Conservation (phyloP, 2,113 vertebrate species). For the Antigone vipio region DNA sequence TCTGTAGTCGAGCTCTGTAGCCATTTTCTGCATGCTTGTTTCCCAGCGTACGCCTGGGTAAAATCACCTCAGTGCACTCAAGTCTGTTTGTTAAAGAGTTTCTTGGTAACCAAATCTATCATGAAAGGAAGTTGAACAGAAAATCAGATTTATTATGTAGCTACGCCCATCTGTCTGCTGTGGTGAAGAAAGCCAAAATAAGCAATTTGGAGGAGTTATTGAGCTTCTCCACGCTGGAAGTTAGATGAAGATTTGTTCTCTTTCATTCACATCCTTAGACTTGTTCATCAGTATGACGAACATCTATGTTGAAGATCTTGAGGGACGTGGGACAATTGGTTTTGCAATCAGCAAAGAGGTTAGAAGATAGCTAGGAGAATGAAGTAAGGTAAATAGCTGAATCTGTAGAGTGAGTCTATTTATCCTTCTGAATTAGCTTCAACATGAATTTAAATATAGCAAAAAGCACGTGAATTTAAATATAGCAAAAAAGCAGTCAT, state of each 20-base stretch:
- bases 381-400: slow-evolving; percentile 21
- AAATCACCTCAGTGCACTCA: not conserved
- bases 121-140: not conserved
- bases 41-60: not conserved
- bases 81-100: not conserved
- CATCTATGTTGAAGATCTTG: not conserved
- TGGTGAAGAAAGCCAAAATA: not conserved
- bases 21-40: not conserved
- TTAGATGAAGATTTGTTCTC: not conserved
- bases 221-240: not conserved
- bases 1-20: not conserved
- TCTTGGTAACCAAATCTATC: not conserved
- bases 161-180: not conserved
- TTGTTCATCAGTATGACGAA: not conserved
- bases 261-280: not conserved
- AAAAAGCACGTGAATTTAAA: slow-evolving; percentile 25
- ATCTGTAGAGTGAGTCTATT: slow-evolving; percentile 1
- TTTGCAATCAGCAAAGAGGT: not conserved
- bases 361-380: not conserved
- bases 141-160: not conserved
- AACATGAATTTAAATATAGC: slow-evolving; percentile 42
- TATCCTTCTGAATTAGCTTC: slow-evolving; percentile 35
- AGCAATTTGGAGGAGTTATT: not conserved
- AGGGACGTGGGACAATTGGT: not conserved
- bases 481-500: not conserved